Conservation (phyloP, 2,797 vertebrate species). For the Notamacropus eugenii region DNA sequence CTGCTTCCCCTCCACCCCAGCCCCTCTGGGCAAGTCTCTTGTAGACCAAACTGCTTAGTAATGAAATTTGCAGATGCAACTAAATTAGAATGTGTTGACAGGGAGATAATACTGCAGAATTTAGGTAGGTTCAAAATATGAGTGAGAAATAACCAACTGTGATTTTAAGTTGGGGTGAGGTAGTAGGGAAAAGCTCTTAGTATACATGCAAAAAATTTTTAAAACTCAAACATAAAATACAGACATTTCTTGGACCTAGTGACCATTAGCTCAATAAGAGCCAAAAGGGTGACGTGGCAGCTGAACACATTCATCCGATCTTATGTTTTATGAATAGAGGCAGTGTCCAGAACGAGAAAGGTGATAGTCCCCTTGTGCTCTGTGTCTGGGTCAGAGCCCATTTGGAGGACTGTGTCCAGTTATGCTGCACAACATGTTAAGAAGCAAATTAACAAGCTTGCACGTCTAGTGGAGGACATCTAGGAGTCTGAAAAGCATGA, state of each 20-base stretch:
- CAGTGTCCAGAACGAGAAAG: background rate
- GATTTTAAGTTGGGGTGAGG: background rate
- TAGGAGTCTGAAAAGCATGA: background rate
- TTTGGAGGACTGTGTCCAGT: background rate
- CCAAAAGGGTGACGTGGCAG: background rate
- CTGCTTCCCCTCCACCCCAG: background rate
- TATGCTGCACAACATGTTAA: background rate
- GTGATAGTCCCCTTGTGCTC: background rate
- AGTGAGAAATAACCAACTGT: background rate
- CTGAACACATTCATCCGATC: background rate
- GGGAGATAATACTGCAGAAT: background rate
- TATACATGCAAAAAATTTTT: background rate
- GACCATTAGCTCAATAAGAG: background rate
- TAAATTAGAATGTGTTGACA: constrained; percentile 3
- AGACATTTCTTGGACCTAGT: background rate
- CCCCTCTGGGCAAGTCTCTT: background rate
- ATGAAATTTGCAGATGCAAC: background rate
- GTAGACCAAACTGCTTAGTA: background rate
- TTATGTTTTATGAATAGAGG: background rate
- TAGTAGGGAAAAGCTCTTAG: background rate
- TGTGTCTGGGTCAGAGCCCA: background rate
- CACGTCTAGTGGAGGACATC: background rate
- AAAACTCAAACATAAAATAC: background rate
- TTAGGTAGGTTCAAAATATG: background rate
- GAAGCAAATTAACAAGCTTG: background rate